These are phyloP conservation scores for Xanthorhoe spadicearia DNA, from an alignment of 2,888 invertebrate species.

Conservation along the genomic window DNA sequence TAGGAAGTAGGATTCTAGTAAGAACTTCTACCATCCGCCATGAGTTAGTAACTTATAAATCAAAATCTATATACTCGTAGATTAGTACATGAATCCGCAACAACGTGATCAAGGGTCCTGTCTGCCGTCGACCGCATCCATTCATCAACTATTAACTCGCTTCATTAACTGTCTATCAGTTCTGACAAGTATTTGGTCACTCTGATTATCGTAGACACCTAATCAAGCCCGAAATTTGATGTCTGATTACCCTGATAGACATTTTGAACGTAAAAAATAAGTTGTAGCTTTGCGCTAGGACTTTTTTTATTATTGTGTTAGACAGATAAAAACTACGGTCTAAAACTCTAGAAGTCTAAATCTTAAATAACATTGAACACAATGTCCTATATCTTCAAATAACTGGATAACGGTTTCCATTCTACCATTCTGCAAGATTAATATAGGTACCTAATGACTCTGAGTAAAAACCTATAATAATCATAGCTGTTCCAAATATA, in stretches of 20 bases:
- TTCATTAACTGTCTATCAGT: constrained; percentile 45
- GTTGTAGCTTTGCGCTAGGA: background rate
- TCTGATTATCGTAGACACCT: constrained; percentile 8
- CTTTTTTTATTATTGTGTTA: background rate
- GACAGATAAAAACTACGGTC: no score
- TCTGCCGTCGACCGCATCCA: constrained; percentile 36
- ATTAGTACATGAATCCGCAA: constrained; percentile 31
- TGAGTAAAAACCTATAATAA: no score
- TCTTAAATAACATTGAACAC: no score
- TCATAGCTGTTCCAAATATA: no score
- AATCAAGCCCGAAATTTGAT: background rate
- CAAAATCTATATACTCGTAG: background rate
- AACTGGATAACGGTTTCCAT: no score
- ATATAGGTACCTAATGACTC: no score
- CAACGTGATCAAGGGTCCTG: constrained; percentile 56
- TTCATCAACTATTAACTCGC: constrained; percentile 60
- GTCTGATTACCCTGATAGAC: background rate
- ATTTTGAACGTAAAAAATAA: background rate
- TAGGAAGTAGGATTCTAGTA: no score
- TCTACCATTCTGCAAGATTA: no score
- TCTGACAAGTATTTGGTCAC: constrained; percentile 40
- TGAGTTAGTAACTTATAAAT: constrained; percentile 37
- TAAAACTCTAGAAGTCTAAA: no score
- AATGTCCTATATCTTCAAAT: no score
- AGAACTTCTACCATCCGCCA: constrained; percentile 28